Base-by-base conservation (phyloP, 1,140 invertebrate genomes). In the Panagrolaimus sp. region DNA sequence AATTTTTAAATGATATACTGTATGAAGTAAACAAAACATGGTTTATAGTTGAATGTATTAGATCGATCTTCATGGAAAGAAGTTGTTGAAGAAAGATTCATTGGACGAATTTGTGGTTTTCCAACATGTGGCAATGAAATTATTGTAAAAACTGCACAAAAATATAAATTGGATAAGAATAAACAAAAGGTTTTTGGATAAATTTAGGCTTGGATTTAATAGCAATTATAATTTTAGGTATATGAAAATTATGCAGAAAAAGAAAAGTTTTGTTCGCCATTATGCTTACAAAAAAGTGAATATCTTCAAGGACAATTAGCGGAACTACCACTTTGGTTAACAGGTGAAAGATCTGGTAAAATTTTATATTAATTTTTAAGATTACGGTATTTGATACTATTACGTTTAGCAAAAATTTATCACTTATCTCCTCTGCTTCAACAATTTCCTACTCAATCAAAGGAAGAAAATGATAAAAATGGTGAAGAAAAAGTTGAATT, bases 151-250 rank as follows among this genome's bases (percentile, higher is more conserved):
- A 47, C n/a, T 15, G 12, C 32, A 3, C 44, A 55, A n/a, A 48
- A 52, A 67, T 67, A 26, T 55, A 47, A 47, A 44, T 10, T 67
- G 24, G 47, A 67, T 55, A 48, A n/a, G n/a, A 14, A 48, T 24
- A 48, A 28, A 21, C 26, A 55, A 32, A 67, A 38, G 66, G 66
- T 67, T n/a, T n/a, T n/a, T n/a, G n/a, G n/a, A n/a, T n/a, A n/a
- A n/a, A n/a, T n/a, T n/a, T n/a, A n/a, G n/a, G n/a, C n/a, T n/a
- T n/a, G n/a, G n/a, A n/a, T n/a, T n/a, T n/a, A n/a, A n/a, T n/a
- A n/a, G n/a, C n/a, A n/a, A n/a, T n/a, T n/a, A n/a, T n/a, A n/a
- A n/a, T 47, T 26, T 21, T 24, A 58, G 52, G 52, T 58, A 0
- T 58, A 58, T 28, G 21, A 58, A 58, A 58, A 58, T 28, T 58